Base-by-base conservation (phyloP, 2,888 invertebrate genomes). In the Morpho deidamia region DNA sequence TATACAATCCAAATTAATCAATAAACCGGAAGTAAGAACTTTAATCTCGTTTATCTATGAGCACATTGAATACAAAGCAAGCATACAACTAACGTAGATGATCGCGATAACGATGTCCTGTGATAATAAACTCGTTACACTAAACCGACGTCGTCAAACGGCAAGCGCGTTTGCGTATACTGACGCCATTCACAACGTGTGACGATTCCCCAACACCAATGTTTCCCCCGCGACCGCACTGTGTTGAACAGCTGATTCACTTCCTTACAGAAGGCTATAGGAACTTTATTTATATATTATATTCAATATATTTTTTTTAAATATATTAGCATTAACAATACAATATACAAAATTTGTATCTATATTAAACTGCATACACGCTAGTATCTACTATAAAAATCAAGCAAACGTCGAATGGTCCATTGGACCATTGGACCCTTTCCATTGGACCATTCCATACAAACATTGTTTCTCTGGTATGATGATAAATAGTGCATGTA, bases 231-330 rank as follows among this genome's bases (percentile, higher is more conserved):
- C 71, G 64, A 60, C 61, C 67, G 64, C 64, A 51, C 60, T 56
- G 50, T 59, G 40, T 38, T 59, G 46, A 83, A 83, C 86, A 86
- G 86, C 86, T 86, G 85, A 84, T 83, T 83, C 78, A 76, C 68
- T 49, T 49, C 49, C 42, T 49, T 37, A 23, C 35, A 35, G 32
- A 23, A 23, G 4, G 23, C 23, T 5, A 23, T 23, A 23, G 23
- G 23, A 23, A 23, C 23, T 23, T 23, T 23, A 5, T n/a, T n/a
- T n/a, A n/a, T n/a, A n/a, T n/a, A n/a, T n/a, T 23, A 23, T 23
- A 23, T 23, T 23, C 5, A 5, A 23, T 23, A 23, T 23, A 5
- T 23, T 23, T 23, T 23, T 3, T 23, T 3, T 23, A 23, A n/a
- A 23, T 23, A 5, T 23, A 23, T 4, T 23, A 23, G 5, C 23